Evolutionary conservation across 1,140 invertebrate genomes (phyloP).

Genomic region (Drosophila trapezifrons): DNA sequence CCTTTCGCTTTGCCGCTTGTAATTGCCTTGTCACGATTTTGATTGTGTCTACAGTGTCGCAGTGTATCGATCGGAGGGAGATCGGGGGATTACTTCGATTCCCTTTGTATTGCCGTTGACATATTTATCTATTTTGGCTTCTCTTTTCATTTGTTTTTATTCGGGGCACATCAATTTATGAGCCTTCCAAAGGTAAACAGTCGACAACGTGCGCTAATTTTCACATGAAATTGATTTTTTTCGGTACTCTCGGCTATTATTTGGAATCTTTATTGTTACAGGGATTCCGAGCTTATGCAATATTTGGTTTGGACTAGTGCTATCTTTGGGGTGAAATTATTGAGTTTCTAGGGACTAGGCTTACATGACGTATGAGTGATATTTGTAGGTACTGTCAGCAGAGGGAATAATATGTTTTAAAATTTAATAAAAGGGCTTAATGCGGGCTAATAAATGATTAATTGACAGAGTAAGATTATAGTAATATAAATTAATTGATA

Average conservation of each 20-base stretch:
- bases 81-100: conserved; percentile 25
- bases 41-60: conserved; percentile 32
- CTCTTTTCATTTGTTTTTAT: conserved; percentile 35
- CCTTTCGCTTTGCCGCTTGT: conserved; percentile 45
- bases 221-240: conserved; percentile 52
- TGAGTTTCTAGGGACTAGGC: conserved; percentile 8
- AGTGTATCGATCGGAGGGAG: conserved; percentile 7
- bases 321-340: conserved; percentile 5
- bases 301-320: conserved; percentile 8
- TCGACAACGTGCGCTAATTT: conserved; percentile 69
- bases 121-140: conserved; percentile 64
- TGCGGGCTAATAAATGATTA: background rate
- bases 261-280: conserved; percentile 29
- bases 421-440: background rate
- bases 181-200: conserved; percentile 60
- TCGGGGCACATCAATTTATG: conserved; percentile 63
- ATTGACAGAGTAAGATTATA: background rate
- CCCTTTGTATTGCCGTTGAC: conserved; percentile 66
- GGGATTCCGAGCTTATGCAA: conserved; percentile 35
- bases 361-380: conserved; percentile 27
- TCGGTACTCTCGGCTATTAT: conserved; percentile 31
- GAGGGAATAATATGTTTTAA: background rate
- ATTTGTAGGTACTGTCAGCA: background rate
- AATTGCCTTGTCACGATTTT: conserved; percentile 63
- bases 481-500: background rate